These are phyloP conservation scores for Gephyroberyx darwinii DNA, from an alignment of 2,797 vertebrate genomes.

Conservation along the genomic window DNA sequence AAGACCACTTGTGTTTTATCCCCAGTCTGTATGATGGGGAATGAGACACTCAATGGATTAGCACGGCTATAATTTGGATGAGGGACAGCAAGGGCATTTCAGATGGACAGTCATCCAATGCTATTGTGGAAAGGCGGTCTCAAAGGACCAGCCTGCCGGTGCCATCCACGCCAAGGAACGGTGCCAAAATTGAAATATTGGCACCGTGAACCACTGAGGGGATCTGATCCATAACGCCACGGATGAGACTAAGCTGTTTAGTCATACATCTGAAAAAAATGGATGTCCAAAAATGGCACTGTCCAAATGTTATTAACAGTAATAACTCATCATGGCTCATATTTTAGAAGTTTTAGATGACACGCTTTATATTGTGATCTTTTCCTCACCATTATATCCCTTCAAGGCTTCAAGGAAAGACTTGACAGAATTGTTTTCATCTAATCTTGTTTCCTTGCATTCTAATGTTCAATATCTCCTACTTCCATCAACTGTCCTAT, in stretches of 20 bases:
- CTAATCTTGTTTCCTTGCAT: neutral
- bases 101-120: constrained; percentile 65
- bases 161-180: constrained; percentile 24
- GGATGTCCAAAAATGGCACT: neutral
- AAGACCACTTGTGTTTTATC: constrained; percentile 67
- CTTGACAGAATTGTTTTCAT: constrained; percentile 5
- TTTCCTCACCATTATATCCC: neutral
- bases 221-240: constrained; percentile 55
- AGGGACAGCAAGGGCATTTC: constrained; percentile 59
- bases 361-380: neutral
- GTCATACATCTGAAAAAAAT: constrained; percentile 42
- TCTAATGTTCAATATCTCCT: neutral
- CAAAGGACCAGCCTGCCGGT: constrained; percentile 55
- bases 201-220: constrained; percentile 37
- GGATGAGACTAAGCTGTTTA: constrained; percentile 52
- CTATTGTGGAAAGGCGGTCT: constrained; percentile 51
- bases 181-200: constrained; percentile 54
- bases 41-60: constrained; percentile 52
- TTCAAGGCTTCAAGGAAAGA: neutral
- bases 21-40: constrained; percentile 44
- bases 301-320: neutral
- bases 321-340: neutral
- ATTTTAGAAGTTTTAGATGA: constrained; percentile 15
- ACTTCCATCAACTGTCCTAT: constrained; percentile 24
- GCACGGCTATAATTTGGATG: constrained; percentile 57